Evolutionary conservation across 2,888 invertebrate species (phyloP), one percentile per base, ranked within the genome.

Genomic region (Hirtodrosophila histrioides): DNA sequence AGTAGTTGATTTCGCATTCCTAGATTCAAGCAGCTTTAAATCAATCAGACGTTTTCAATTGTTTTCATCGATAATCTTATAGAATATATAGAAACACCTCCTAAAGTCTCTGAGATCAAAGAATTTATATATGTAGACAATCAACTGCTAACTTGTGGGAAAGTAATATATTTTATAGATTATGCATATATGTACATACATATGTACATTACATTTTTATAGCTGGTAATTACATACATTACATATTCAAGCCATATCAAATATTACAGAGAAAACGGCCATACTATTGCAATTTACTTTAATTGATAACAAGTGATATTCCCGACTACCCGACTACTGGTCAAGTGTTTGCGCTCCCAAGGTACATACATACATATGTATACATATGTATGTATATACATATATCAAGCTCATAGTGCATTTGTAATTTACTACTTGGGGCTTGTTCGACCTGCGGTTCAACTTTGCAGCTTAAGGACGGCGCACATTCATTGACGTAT

Each of bases 321-420:
- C 44, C 60, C 49, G 48, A 40, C 48, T 61, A 17, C 2, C 17
- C 17, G 17, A 48, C 40, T 56, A 48, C 43, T 57, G 51, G 58
- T 58, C 81, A 81, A 81, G 81, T 81, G 81, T 71, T 70, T 60
- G 45, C 36, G 54, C 85, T 81, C 81, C 82, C 81, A 81, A 71
- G 82, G 66, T 60, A 66, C 39, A 50, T 31, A 37, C 48, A 40
- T 35, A 39, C 36, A 40, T 35, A 37, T 3, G 12, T 46, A 17
- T 5, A 17, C 2, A 23, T 17, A 35, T n/a, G 2, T 7, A 8
- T 23, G 1, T 29, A 17, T 17, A 11, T n/a, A 17, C 11, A 6
- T 12, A 12, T 33, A 12, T 35, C 41, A 44, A 44, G 44, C 29
- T 29, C 29, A 24, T 36, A 36, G 24, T 58, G 53, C 53, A 62